Percentiles rank a stretch among this genome's conserved stretches.
These are phyloP conservation scores for Apamea monoglypha DNA, from an alignment of 2,888 invertebrate genomes.

Conservation along the genomic window DNA sequence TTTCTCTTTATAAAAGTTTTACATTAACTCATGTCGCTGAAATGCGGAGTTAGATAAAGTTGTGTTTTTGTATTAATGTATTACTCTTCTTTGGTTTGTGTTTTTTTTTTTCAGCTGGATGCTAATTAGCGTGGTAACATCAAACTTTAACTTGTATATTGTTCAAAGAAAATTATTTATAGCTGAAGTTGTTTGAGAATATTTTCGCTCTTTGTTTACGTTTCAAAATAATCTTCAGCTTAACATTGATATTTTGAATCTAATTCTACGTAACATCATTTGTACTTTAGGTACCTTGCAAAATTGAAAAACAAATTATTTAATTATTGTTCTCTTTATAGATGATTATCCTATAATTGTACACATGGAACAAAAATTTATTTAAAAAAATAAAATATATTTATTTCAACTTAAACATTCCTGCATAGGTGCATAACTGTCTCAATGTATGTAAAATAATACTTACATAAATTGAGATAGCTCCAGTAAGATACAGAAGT, in stretches of 20 bases:
- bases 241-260: neutral
- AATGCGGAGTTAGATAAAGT: conserved; percentile 55
- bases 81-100: conserved; percentile 26
- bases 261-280: neutral
- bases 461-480: too few species aligned
- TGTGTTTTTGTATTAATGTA: conserved; percentile 48
- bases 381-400: too few species aligned
- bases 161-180: conserved; percentile 13
- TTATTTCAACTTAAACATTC: too few species aligned
- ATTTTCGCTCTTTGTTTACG: neutral
- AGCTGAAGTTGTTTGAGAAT: conserved; percentile 5
- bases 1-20: conserved; percentile 65
- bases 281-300: neutral
- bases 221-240: neutral
- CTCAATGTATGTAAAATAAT: too few species aligned
- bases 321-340: neutral
- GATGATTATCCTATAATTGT: neutral
- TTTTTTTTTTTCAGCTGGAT: conserved; percentile 17
- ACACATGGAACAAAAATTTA: neutral
- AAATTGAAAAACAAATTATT: neutral
- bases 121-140: conserved; percentile 40
- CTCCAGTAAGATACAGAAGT: too few species aligned
- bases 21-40: conserved; percentile 59
- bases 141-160: conserved; percentile 16
- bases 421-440: too few species aligned